phyloP scores from a whole-genome alignment of 2,113 vertebrate genomes.

The Chelonoidis abingdonii region DNA sequence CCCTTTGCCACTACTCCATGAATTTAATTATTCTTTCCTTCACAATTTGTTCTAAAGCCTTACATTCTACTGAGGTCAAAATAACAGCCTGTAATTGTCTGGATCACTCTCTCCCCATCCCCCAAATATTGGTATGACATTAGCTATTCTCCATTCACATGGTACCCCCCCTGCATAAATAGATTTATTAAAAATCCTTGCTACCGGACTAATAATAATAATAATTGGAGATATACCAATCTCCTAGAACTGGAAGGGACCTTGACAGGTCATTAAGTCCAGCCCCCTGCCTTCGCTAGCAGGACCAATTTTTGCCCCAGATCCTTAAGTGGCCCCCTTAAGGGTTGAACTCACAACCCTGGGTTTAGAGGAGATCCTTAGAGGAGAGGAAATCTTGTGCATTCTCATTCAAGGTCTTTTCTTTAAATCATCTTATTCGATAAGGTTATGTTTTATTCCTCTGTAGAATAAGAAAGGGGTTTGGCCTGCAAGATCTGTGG shows the following conservation, averaged over 20 bases:
- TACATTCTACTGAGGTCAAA: background rate
- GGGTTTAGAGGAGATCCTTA: background rate
- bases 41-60: background rate
- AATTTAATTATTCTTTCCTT: background rate
- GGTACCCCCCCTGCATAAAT: background rate
- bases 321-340: too few species aligned
- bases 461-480: background rate
- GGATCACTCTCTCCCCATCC: background rate
- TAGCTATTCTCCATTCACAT: background rate
- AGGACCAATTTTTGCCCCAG: too few species aligned
- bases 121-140: background rate
- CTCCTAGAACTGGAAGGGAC: too few species aligned
- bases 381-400: background rate
- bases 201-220: too few species aligned
- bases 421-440: background rate
- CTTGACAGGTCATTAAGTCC: too few species aligned
- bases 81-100: background rate
- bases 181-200: background rate
- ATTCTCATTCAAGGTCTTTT: background rate
- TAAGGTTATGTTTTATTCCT: background rate
- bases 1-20: background rate
- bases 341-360: too few species aligned
- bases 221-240: too few species aligned
- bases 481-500: background rate
- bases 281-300: too few species aligned